phyloP scores from a whole-genome alignment of 2,888 invertebrate genomes.

The Escarpia spicata region DNA sequence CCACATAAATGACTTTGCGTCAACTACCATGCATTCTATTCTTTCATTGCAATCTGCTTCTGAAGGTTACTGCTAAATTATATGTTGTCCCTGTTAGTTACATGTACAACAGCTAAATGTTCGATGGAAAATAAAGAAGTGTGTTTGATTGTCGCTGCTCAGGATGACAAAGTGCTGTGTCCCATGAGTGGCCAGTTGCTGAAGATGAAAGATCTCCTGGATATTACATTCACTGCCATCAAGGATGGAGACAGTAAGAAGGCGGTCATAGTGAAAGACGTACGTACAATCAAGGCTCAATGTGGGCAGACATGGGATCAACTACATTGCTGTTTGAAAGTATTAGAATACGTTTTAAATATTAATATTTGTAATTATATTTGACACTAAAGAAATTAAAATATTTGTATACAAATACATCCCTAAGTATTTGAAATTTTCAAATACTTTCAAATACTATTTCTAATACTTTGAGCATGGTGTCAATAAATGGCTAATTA shows the following conservation, averaged over 20 bases:
- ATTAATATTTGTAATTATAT: no score
- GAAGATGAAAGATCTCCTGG: constrained; percentile 90
- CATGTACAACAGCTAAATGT: no score
- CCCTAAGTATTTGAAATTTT: no score
- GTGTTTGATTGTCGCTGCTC: background rate
- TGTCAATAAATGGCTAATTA: no score
- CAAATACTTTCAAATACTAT: no score
- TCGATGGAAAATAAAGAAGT: background rate
- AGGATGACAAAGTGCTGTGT: constrained; percentile 80
- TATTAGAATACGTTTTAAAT: no score
- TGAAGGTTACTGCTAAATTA: background rate
- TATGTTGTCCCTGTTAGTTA: background rate
- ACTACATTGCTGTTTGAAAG: no score
- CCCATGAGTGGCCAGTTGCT: constrained; percentile 87
- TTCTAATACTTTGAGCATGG: no score
- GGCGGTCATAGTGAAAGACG: constrained; percentile 86
- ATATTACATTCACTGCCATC: constrained; percentile 90
- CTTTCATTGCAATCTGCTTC: background rate
- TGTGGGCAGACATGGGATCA: background rate
- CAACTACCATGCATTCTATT: background rate
- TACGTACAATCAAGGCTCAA: constrained; percentile 36
- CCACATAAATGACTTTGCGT: background rate
- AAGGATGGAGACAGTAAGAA: constrained; percentile 88
- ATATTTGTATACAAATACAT: no score
- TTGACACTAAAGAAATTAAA: no score